Evolutionary conservation across 2,888 invertebrate species (phyloP).

Genomic region (Dorcus parallelipipedus): DNA sequence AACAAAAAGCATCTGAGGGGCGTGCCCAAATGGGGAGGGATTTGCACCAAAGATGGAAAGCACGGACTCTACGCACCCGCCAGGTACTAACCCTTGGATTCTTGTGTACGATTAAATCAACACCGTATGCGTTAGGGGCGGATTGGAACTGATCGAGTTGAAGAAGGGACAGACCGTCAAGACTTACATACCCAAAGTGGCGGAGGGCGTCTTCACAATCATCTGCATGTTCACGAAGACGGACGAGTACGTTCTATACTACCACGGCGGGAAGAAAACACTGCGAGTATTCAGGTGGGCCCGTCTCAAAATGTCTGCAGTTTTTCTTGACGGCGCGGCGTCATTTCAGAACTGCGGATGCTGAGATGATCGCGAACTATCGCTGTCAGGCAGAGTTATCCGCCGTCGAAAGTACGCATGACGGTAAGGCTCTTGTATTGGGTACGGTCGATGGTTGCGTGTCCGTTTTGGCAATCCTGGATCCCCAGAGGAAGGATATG

Average conservation of each 20-base stretch:
- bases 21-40: slow-evolving; percentile 90
- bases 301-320: not conserved
- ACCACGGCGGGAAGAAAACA: slow-evolving; percentile 93
- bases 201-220: slow-evolving; percentile 96
- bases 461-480: slow-evolving; percentile 77
- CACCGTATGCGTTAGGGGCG: slow-evolving; percentile 63
- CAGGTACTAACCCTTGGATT: slow-evolving; percentile 48
- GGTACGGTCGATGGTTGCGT: slow-evolving; percentile 94
- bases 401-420: slow-evolving; percentile 79
- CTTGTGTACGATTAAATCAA: not conserved
- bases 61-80: slow-evolving; percentile 90
- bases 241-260: slow-evolving; percentile 94
- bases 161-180: slow-evolving; percentile 85
- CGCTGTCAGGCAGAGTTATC: slow-evolving; percentile 86
- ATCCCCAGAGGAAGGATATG: slow-evolving; percentile 65
- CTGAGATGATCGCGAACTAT: slow-evolving; percentile 90
- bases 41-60: slow-evolving; percentile 81
- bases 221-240: slow-evolving; percentile 92
- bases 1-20: slow-evolving; percentile 83
- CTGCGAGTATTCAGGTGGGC: slow-evolving; percentile 81
- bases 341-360: slow-evolving; percentile 72
- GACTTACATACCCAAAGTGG: slow-evolving; percentile 89
- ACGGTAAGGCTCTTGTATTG: slow-evolving; percentile 78
- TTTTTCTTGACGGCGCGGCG: not conserved
- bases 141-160: slow-evolving; percentile 87